Conservation (phyloP, 1,140 invertebrate genomes). For the Drosophila pseudoobscura region DNA sequence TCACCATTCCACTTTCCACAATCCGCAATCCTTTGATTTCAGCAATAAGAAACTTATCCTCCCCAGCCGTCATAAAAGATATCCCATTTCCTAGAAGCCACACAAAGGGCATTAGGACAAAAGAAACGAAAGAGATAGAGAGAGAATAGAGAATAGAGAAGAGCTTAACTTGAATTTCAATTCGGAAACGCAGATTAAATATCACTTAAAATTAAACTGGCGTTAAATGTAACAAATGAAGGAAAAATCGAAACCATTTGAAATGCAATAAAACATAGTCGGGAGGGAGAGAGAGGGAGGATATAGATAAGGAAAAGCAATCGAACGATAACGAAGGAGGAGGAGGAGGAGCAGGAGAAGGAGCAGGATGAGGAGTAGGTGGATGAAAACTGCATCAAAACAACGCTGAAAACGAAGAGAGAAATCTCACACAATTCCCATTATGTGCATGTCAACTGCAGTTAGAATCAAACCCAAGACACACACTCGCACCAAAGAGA, state of each 20-base stretch:
- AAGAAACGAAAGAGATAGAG: slow-evolving; percentile 3
- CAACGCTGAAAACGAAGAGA: slow-evolving; percentile 26
- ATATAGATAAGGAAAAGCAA: slow-evolving; percentile 60
- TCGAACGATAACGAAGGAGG: slow-evolving; percentile 64
- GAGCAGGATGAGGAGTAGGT: not conserved
- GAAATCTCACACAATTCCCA: slow-evolving; percentile 80
- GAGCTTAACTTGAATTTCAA: slow-evolving; percentile 30
- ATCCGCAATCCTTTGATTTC: too few species aligned
- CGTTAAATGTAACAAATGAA: slow-evolving; percentile 80
- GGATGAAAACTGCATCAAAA: slow-evolving; percentile 30
- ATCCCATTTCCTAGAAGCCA: too few species aligned
- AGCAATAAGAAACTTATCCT: too few species aligned
- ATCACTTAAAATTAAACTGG: slow-evolving; percentile 79
- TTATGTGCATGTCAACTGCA: slow-evolving; percentile 82
- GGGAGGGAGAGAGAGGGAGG: slow-evolving; percentile 1
- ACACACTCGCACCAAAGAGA: slow-evolving; percentile 5
- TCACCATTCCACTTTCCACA: too few species aligned
- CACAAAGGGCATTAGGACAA: too few species aligned
- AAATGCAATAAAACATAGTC: slow-evolving; percentile 77
- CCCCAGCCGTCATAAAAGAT: too few species aligned
- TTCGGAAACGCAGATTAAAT: slow-evolving; percentile 66
- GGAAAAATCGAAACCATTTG: slow-evolving; percentile 71
- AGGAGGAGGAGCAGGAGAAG: slow-evolving; percentile 6
- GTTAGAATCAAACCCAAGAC: slow-evolving; percentile 72
- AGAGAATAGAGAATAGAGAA: not conserved